phyloP scores from a whole-genome alignment of 2,797 vertebrate genomes.

The Leucoraja ocellata region DNA sequence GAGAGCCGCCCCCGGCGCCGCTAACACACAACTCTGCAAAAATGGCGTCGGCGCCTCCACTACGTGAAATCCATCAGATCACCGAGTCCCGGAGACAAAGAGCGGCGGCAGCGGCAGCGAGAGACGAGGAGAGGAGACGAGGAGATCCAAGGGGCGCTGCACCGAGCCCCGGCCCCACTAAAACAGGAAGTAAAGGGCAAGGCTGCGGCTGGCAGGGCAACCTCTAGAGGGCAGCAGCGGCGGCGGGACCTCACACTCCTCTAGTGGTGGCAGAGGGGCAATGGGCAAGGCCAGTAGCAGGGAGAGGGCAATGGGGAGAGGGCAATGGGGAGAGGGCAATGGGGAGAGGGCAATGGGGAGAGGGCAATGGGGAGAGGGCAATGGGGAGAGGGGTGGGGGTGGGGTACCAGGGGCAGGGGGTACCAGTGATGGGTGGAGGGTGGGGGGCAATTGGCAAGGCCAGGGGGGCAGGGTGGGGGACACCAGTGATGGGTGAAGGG shows the following conservation, averaged over 20 bases:
- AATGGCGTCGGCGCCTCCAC: slow-evolving; percentile 38
- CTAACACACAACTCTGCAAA: neutral
- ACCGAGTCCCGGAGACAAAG: slow-evolving; percentile 38
- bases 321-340: no score
- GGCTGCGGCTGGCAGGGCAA: slow-evolving; percentile 9
- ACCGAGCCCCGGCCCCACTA: slow-evolving; percentile 38
- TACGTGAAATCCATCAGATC: slow-evolving; percentile 61
- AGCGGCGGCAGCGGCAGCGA: slow-evolving; percentile 47
- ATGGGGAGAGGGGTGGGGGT: no score
- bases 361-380: no score
- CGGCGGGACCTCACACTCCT: neutral
- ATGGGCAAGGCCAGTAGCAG: no score
- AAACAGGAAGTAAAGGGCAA: neutral
- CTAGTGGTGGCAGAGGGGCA: no score
- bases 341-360: no score
- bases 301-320: no score
- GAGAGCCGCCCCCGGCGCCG: neutral
- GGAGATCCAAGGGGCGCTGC: slow-evolving; percentile 42
- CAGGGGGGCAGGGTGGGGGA: no score
- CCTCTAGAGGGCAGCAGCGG: neutral
- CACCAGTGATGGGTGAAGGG: no score
- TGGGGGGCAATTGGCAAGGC: no score
- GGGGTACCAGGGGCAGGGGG: no score
- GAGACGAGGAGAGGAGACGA: slow-evolving; percentile 38
- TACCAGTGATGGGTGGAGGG: no score